phyloP scores from a whole-genome alignment of 2,797 vertebrate species.

The Scolopax bukidnonensis region DNA sequence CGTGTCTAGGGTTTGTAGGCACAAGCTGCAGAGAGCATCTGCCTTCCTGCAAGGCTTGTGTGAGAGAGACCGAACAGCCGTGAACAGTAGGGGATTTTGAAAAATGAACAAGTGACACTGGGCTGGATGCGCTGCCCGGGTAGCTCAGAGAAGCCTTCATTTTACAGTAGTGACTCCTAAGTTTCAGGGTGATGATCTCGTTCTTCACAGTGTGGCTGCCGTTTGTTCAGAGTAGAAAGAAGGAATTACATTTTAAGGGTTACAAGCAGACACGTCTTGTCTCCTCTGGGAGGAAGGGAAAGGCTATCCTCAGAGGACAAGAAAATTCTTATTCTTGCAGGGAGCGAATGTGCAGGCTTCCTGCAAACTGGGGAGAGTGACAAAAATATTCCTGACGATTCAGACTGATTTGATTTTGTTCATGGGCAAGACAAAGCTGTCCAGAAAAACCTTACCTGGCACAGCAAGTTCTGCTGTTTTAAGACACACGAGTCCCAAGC shows the following conservation, averaged over 20 bases:
- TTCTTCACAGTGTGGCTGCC: background rate
- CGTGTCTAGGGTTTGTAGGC: background rate
- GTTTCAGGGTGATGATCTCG: background rate
- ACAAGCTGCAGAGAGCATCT: background rate
- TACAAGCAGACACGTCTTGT: background rate
- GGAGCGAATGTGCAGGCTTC: background rate
- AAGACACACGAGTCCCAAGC: fast-evolving
- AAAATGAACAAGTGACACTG: background rate
- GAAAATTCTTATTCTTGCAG: background rate
- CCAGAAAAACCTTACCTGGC: background rate
- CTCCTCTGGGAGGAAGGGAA: background rate
- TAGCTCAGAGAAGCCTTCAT: background rate
- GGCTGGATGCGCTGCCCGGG: background rate
- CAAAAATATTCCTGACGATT: background rate
- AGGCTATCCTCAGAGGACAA: background rate
- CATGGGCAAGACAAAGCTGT: background rate
- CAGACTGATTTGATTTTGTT: background rate
- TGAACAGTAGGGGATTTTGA: background rate
- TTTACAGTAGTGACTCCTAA: background rate
- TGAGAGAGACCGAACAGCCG: background rate
- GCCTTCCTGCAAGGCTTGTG: background rate
- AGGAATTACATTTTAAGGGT: background rate
- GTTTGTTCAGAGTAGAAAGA: background rate
- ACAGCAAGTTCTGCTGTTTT: background rate
- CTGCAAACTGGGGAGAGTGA: background rate